These are phyloP conservation scores for Brachymystax lenok DNA, from an alignment of 2,797 vertebrate species.

Conservation along the genomic window DNA sequence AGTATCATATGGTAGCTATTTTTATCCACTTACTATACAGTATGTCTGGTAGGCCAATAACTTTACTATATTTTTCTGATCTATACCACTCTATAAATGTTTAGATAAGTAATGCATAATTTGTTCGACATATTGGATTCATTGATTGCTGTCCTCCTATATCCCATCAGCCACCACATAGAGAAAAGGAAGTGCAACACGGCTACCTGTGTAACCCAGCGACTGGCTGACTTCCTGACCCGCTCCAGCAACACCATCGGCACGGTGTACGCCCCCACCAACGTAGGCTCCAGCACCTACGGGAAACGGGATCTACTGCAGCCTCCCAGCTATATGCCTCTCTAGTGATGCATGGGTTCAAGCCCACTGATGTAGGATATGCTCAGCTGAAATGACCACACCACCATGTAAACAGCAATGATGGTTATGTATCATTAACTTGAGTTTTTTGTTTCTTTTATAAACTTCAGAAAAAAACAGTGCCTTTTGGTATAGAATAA, in stretches of 20 bases:
- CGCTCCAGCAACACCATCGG: constrained; percentile 84
- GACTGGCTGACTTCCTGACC: constrained; percentile 87
- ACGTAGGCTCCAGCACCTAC: constrained; percentile 86
- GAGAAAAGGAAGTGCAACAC: constrained; percentile 89
- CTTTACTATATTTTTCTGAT: neutral
- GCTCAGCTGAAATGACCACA: constrained; percentile 42
- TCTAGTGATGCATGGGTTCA: constrained; percentile 65
- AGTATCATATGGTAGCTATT: no score
- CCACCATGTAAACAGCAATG: constrained; percentile 15
- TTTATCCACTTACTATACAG: no score
- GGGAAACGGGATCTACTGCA: constrained; percentile 82
- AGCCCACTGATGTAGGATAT: neutral
- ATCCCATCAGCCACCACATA: constrained; percentile 66
- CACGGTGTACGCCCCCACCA: constrained; percentile 79
- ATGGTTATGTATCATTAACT: constrained; percentile 20
- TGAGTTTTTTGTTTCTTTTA: constrained; percentile 43
- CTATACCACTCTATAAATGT: neutral
- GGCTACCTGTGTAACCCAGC: constrained; percentile 88
- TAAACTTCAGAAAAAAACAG: constrained; percentile 51
- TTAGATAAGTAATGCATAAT: neutral
- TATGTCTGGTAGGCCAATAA: neutral
- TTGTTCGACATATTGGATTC: neutral
- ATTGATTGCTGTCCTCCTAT: neutral
- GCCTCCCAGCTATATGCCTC: constrained; percentile 58
- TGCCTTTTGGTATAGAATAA: constrained; percentile 67